These are phyloP conservation scores for Cisticola juncidis DNA, from an alignment of 2,113 vertebrate species.

Conservation along the genomic window DNA sequence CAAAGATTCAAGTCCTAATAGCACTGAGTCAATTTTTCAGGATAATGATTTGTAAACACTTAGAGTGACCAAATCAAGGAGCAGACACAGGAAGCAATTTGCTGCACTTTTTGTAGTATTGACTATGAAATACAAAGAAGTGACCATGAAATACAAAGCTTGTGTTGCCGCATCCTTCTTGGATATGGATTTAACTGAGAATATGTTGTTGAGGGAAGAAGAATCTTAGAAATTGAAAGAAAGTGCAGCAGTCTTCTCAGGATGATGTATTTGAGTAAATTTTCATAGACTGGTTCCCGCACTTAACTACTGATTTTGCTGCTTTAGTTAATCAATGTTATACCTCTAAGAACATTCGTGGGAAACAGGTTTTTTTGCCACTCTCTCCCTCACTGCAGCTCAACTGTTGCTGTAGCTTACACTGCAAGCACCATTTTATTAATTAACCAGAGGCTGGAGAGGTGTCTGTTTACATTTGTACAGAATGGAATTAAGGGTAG, in stretches of 20 bases:
- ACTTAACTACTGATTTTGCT: neutral
- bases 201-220: neutral
- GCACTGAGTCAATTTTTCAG: neutral
- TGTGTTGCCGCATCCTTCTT: neutral
- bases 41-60: neutral
- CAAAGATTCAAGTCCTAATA: neutral
- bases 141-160: neutral
- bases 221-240: neutral
- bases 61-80: neutral
- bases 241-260: neutral
- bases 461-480: neutral
- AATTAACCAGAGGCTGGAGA: neutral
- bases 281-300: neutral
- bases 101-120: neutral
- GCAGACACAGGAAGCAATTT: neutral
- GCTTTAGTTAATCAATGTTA: neutral
- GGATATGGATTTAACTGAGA: neutral
- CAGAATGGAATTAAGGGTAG: neutral
- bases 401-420: neutral
- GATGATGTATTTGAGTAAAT: neutral
- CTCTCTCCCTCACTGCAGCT: neutral
- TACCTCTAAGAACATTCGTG: neutral
- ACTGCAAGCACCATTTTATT: neutral
- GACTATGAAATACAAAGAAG: neutral
- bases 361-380: accelerated